Conservation (phyloP, 2,888 invertebrate genomes). For the Philereme transversata region DNA sequence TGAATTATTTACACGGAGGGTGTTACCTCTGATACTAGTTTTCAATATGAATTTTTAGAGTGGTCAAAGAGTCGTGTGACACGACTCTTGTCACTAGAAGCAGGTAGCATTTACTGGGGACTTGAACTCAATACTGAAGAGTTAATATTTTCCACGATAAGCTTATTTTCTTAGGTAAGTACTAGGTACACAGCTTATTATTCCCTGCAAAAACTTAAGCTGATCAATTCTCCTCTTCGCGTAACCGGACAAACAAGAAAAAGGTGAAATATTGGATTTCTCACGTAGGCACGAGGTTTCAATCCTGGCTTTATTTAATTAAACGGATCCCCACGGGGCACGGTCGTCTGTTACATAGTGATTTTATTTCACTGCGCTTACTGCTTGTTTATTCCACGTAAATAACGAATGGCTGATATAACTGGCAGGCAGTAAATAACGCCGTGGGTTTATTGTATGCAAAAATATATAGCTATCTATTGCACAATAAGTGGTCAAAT, state of each 20-base stretch:
- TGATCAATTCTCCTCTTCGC: conserved; percentile 49
- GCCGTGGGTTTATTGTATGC: too few relatives aligned
- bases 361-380: conserved; percentile 41
- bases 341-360: conserved; percentile 50
- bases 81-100: too few relatives aligned
- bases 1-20: conserved; percentile 27
- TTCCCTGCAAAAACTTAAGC: conserved; percentile 16
- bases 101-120: too few relatives aligned
- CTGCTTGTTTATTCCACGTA: conserved; percentile 16
- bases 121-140: too few relatives aligned
- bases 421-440: too few relatives aligned
- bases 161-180: too few relatives aligned
- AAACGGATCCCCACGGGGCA: conserved; percentile 63
- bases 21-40: too few relatives aligned
- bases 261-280: conserved; percentile 67
- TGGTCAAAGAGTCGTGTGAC: too few relatives aligned
- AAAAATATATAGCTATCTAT: too few relatives aligned
- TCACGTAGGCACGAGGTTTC: conserved; percentile 64
- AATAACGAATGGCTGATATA: neutral
- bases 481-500: too few relatives aligned
- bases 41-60: too few relatives aligned
- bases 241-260: conserved; percentile 49
- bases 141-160: too few relatives aligned
- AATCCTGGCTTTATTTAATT: conserved; percentile 75
- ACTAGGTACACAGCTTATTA: conserved; percentile 21